Base-by-base conservation (phyloP, 2,888 invertebrate species). In the Muscina levida region DNA sequence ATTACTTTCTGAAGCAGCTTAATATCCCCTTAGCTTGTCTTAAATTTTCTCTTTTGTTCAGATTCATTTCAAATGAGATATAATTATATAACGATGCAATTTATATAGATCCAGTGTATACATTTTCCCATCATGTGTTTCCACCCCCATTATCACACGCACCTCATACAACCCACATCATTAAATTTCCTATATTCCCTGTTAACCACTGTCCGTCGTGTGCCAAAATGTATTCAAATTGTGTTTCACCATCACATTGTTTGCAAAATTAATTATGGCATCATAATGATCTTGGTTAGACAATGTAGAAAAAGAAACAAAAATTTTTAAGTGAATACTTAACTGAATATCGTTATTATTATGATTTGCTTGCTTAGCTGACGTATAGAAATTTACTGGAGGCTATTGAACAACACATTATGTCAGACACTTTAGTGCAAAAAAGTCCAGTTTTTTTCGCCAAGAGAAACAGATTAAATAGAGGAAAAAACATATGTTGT, bases 181-280 rank as follows among this genome's bases (percentile, higher is more conserved):
- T 5, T 19, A 48, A 11, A 53, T 24, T 42, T 42, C 37, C 62
- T 42, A 42, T 42, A 39, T 22, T 17, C 22, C 42, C 19, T 39
- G 11, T 37, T 11, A 13, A n/a, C 6, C 59, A 59, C 59, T 1
- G 17, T 39, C 39, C 3, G 22, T 39, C 62, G 62, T 62, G 62
- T 62, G 62, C 62, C 62, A 62, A 22, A 37, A 5, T n/a, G 39
- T 17, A 59, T 37, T 37, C 48, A 62, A 62, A 62, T 19, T 8
- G 31, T 31, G 31, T 8, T 31, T 31, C 4, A 31, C 19, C 1
- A 42, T 17, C 4, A 15, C 42, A 37, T 62, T 39, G 62, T 42
- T 53, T 24, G 53, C 42, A 19, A 42, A 42, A 42, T 62, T 62
- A 62, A 62, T 62, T 22, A 22, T 62, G 22, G 62, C 62, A 62